phyloP scores from a whole-genome alignment of 2,888 invertebrate genomes.

The Troides helena region DNA sequence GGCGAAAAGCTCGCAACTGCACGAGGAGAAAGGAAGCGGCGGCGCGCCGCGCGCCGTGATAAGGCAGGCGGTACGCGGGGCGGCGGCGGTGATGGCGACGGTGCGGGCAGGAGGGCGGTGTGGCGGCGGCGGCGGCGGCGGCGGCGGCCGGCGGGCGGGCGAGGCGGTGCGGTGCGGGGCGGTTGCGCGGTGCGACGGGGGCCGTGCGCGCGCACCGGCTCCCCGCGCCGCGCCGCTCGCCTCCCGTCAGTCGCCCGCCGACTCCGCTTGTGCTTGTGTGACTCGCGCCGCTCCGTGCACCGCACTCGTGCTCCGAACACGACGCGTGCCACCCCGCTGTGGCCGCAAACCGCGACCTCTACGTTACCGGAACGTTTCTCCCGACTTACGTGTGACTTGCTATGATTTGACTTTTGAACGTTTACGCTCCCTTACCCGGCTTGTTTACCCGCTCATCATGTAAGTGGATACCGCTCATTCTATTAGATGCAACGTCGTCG shows the following conservation, averaged over 20 bases:
- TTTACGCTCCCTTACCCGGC: conserved; percentile 75
- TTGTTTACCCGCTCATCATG: conserved; percentile 78
- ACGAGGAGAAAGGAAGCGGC: conserved; percentile 79
- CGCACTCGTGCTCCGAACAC: conserved; percentile 79
- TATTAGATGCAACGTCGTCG: conserved; percentile 69
- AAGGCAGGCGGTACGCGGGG: conserved; percentile 66
- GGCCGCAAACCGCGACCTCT: conserved; percentile 82
- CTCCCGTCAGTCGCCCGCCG: conserved; percentile 81
- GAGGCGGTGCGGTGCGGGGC: conserved; percentile 68
- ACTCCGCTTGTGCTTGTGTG: conserved; percentile 80
- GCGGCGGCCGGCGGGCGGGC: conserved; percentile 50
- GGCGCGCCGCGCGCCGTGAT: conserved; percentile 74
- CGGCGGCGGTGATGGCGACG: conserved; percentile 48
- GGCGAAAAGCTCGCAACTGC: conserved; percentile 79
- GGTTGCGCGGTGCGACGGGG: conserved; percentile 62
- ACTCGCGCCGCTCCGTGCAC: conserved; percentile 80
- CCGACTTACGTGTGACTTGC: conserved; percentile 76
- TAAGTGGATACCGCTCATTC: conserved; percentile 75
- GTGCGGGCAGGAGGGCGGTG: conserved; percentile 48
- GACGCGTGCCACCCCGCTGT: conserved; percentile 79
- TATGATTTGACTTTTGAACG: conserved; percentile 77
- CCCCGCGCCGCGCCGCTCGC: conserved; percentile 70
- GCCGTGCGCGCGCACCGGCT: conserved; percentile 70
- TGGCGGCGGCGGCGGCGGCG: conserved; percentile 46
- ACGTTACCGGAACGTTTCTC: conserved; percentile 78